Base-by-base conservation (phyloP, 2,888 invertebrate species). In the Hirtodrosophila trivittata region DNA sequence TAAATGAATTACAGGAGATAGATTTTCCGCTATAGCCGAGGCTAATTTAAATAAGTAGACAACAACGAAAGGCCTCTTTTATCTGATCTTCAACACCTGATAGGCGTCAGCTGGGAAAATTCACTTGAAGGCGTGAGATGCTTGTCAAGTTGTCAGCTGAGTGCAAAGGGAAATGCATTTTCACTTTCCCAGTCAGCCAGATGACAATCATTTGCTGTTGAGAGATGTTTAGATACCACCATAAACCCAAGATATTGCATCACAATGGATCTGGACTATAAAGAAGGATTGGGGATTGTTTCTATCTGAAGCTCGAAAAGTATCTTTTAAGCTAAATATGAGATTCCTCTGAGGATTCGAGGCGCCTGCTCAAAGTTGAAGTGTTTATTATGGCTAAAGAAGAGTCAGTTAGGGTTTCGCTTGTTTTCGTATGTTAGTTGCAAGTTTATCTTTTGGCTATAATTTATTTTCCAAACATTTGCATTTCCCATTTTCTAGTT, bases 41-140 rank as follows among this genome's bases (percentile, higher is more conserved):
- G 77, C 87, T 86, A 80, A 80, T 80, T 86, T 80, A 63, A 86
- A 80, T 86, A 81, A 70, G 82, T 75, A 49, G 55, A 13, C 56
- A 42, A 21, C 28, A 18, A 32, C 45, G 32, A 55, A 55, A 51
- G 45, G 28, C 14, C 75, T 75, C 63, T 67, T 54, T 51, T 75
- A 66, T 66, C 52, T 69, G 89, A 89, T 89, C 74, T 62, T 59
- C 58, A 73, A 73, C 80, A 84, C 81, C 62, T 86, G 86, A 86
- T 80, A 80, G 73, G 66, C 69, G 68, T 45, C 73, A 72, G 69
- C 73, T 86, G 86, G 69, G 86, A 78, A 75, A 75, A 45, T 55
- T 52, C 55, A 39, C 3, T 21, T 21, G 58, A 55, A 66, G 86
- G 83, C 80, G 81, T 66, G 84, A 86, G 72, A 71, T 78, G 86